Conservation (phyloP, 2,888 invertebrate species). For the Limnephilus lunatus region DNA sequence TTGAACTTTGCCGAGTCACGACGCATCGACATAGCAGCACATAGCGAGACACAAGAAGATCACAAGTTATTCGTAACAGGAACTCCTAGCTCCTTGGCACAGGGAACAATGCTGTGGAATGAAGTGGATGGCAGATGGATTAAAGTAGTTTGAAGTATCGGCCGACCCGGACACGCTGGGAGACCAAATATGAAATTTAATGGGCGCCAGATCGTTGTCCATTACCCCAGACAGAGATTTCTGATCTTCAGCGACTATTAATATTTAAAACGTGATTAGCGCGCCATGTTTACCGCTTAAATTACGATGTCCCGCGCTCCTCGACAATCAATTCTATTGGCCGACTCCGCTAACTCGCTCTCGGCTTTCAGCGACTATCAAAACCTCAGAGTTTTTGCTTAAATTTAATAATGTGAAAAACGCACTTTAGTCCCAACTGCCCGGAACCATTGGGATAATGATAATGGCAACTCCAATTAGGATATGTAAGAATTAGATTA, state of each 20-base stretch:
- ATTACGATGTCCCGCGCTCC: background rate
- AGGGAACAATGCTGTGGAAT: background rate
- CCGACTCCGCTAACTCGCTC: background rate
- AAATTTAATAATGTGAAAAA: background rate
- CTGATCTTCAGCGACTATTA: conserved; percentile 48
- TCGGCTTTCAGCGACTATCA: background rate
- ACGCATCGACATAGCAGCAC: background rate
- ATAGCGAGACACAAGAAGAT: background rate
- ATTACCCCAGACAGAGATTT: conserved; percentile 37
- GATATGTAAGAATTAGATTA: too few relatives aligned
- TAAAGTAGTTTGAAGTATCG: background rate
- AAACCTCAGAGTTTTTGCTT: background rate
- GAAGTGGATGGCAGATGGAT: conserved; percentile 10
- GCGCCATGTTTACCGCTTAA: conserved; percentile 54
- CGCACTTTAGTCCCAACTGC: background rate
- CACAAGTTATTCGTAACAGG: background rate
- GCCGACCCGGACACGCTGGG: conserved; percentile 60
- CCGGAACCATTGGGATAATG: too few relatives aligned
- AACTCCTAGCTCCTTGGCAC: background rate
- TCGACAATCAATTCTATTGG: conserved; percentile 1
- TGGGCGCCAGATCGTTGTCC: conserved; percentile 56
- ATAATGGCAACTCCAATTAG: too few relatives aligned
- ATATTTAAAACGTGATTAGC: conserved; percentile 56
- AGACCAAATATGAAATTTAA: conserved; percentile 59
- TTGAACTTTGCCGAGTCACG: conserved; percentile 60